These are phyloP conservation scores for Diarsia mendica DNA, from an alignment of 2,888 invertebrate species.

Conservation along the genomic window DNA sequence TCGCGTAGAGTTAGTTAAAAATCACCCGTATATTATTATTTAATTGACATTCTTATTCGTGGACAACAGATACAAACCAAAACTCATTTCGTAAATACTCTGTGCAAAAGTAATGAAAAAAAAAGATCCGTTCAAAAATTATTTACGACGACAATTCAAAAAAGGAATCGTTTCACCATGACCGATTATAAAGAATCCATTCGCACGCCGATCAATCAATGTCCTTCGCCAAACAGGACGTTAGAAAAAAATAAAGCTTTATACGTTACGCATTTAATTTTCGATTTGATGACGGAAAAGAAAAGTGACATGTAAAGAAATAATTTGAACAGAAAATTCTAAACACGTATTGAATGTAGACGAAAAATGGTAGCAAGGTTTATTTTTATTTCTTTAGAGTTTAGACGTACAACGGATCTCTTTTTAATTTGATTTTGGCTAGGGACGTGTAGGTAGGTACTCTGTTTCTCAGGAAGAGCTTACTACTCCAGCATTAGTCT, in stretches of 20 bases:
- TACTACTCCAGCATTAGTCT: background rate
- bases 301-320: conserved; percentile 40
- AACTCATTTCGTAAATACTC: conserved; percentile 24
- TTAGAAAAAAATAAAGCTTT: conserved; percentile 51
- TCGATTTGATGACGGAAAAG: conserved; percentile 22
- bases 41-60: background rate
- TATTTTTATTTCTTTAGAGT: too few species aligned
- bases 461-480: background rate
- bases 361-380: conserved; percentile 9
- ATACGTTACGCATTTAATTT: conserved; percentile 52
- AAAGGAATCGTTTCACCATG: conserved; percentile 60
- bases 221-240: conserved; percentile 58
- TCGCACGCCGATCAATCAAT: conserved; percentile 67
- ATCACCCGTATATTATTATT: background rate
- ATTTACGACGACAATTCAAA: conserved; percentile 54
- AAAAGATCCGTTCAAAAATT: conserved; percentile 35
- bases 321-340: conserved; percentile 28
- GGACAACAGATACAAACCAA: conserved; percentile 2
- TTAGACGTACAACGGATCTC: background rate
- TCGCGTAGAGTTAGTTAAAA: too few species aligned
- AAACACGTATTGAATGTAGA: conserved; percentile 11
- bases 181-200: conserved; percentile 64
- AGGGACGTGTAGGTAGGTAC: too few species aligned
- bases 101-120: conserved; percentile 41
- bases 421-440: conserved; percentile 12